Evolutionary conservation across 2,113 vertebrate species (phyloP).

Genomic region (Thalassarche chlororhynchos): DNA sequence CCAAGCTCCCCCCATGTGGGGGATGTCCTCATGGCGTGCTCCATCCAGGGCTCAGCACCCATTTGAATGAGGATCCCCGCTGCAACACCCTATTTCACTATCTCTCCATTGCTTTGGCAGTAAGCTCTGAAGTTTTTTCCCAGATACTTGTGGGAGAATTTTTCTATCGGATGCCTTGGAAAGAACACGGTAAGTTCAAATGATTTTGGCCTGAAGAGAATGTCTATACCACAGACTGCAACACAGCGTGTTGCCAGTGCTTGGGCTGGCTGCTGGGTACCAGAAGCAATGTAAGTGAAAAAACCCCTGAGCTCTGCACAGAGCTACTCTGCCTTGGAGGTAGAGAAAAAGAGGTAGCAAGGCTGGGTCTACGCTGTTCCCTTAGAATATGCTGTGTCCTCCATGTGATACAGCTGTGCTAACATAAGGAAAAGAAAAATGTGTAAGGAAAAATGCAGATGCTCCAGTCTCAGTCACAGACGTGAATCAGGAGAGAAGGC

Average conservation of each 20-base stretch:
- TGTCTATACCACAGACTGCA: neutral
- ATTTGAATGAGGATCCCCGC: neutral
- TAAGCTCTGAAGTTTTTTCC: neutral
- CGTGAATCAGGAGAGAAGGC: neutral
- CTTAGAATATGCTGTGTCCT: neutral
- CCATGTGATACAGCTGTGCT: neutral
- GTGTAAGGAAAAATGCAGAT: neutral
- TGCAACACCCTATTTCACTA: neutral
- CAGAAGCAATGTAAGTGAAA: neutral
- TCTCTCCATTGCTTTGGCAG: neutral
- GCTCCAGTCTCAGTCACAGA: neutral
- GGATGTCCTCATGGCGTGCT: accelerated
- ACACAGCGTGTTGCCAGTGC: neutral
- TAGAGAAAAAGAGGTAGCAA: neutral
- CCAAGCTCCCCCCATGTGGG: neutral
- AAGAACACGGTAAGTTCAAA: neutral
- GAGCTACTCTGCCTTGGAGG: neutral
- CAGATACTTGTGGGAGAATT: neutral
- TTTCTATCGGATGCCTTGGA: neutral
- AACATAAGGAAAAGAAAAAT: neutral
- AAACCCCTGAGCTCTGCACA: neutral
- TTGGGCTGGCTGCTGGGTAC: neutral
- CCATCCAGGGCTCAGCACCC: neutral
- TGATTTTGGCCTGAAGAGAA: neutral
- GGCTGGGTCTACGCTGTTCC: neutral